Evolutionary conservation across 2,797 vertebrate species (phyloP).

Genomic region (Artibeus jamaicensis): DNA sequence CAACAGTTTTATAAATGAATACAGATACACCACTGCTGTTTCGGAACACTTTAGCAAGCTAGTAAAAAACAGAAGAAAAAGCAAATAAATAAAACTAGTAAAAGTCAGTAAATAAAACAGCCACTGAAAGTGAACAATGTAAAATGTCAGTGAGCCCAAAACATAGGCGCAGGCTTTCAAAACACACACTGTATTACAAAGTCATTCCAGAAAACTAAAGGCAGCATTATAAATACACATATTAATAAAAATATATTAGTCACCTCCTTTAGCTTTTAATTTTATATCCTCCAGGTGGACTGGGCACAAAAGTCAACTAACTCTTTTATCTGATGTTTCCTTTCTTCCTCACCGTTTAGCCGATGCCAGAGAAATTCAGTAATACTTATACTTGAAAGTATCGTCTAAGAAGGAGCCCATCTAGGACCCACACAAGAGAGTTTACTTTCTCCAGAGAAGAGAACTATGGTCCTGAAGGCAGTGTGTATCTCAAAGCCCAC

Average conservation of each 20-base stretch:
- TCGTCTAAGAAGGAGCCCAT: background rate
- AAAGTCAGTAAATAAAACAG: slow-evolving; percentile 9
- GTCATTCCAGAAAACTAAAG: background rate
- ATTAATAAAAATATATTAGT: background rate
- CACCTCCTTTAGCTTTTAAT: background rate
- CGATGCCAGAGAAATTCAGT: background rate
- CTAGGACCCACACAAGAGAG: background rate
- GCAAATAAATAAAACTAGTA: slow-evolving; percentile 41
- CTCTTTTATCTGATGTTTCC: background rate
- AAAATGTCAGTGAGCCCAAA: background rate
- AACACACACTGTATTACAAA: slow-evolving; percentile 34
- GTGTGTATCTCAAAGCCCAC: background rate
- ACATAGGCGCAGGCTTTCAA: background rate
- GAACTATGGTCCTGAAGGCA: background rate
- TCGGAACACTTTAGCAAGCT: background rate
- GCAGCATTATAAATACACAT: background rate
- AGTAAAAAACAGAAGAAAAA: background rate
- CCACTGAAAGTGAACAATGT: slow-evolving; percentile 10
- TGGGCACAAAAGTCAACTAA: background rate
- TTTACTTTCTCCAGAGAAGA: background rate
- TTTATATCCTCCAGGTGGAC: background rate
- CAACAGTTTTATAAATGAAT: slow-evolving; percentile 62
- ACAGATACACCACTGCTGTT: slow-evolving; percentile 19
- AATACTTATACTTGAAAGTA: background rate
- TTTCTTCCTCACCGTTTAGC: background rate